Evolutionary conservation across 2,113 vertebrate species (phyloP).

Genomic region (Oryzias javanicus): DNA sequence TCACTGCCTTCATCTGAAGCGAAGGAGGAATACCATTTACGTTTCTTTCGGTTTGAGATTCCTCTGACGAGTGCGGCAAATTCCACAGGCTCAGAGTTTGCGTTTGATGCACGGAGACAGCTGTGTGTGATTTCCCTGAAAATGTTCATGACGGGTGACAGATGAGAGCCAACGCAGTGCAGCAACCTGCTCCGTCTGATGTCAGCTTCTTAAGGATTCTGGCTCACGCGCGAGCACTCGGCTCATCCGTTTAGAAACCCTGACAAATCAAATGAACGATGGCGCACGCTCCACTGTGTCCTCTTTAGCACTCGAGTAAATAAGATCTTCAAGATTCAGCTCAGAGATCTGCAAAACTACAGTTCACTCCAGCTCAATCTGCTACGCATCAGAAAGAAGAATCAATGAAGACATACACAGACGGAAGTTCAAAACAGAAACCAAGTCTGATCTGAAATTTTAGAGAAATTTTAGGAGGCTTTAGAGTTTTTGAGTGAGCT

Average conservation of each 20-base stretch:
- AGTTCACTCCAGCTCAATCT: constrained; percentile 37
- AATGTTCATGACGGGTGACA: constrained; percentile 35
- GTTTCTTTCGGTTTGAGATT: background rate
- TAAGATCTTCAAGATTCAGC: constrained; percentile 29
- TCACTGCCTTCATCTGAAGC: too few species aligned
- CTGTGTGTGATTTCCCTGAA: constrained; percentile 18
- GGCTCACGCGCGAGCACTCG: constrained; percentile 7
- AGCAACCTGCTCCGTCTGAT: constrained; percentile 35
- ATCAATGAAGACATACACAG: background rate
- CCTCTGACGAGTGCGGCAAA: background rate
- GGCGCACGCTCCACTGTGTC: constrained; percentile 4
- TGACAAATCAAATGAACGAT: constrained; percentile 34
- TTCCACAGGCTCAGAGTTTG: background rate
- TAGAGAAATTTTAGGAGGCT: too few species aligned
- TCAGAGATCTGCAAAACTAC: constrained; percentile 16
- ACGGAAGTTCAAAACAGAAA: too few species aligned
- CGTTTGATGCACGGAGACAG: constrained; percentile 26
- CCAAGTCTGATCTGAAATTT: too few species aligned
- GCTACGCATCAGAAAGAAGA: constrained; percentile 2
- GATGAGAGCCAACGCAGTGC: constrained; percentile 17
- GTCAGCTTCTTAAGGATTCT: constrained; percentile 23
- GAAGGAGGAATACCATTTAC: constrained; percentile 2
- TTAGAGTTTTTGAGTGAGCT: too few species aligned
- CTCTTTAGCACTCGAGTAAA: constrained; percentile 31
- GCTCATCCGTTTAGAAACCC: constrained; percentile 30